Conservation (phyloP, 2,797 vertebrate species). For the Chloroceryle inda region DNA sequence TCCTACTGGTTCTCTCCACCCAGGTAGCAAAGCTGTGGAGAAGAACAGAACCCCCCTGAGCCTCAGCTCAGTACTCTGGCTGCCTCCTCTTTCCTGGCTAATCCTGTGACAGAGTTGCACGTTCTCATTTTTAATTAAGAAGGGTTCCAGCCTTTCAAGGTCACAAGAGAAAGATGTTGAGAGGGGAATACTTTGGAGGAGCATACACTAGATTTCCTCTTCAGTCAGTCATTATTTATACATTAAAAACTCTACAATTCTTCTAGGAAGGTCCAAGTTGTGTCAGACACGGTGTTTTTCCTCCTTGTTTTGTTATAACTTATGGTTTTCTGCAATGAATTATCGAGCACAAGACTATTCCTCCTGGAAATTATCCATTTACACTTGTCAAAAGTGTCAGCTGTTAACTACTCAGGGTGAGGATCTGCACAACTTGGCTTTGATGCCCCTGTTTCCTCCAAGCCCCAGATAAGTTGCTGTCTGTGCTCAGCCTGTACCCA, state of each 20-base stretch:
- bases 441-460: not conserved
- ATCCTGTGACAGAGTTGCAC: not conserved
- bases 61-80: fast-evolving
- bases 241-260: not conserved
- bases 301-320: not conserved
- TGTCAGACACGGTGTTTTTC: not conserved
- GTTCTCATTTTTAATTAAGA: not conserved
- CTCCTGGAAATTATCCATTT: not conserved
- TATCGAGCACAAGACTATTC: not conserved
- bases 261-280: not conserved
- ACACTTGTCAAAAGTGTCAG: not conserved
- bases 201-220: not conserved
- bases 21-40: not conserved
- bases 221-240: not conserved
- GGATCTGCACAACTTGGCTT: not conserved
- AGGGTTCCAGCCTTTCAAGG: not conserved
- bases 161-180: not conserved
- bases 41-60: not conserved
- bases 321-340: too few relatives aligned
- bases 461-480: not conserved
- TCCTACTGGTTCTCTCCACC: not conserved
- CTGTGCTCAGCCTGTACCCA: not conserved
- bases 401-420: not conserved
- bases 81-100: not conserved
- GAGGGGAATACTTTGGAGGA: not conserved